Evolutionary conservation across 2,113 vertebrate genomes (phyloP), one percentile per base, ranked within the genome.

Genomic region (mouse (Mus musculus)): DNA sequence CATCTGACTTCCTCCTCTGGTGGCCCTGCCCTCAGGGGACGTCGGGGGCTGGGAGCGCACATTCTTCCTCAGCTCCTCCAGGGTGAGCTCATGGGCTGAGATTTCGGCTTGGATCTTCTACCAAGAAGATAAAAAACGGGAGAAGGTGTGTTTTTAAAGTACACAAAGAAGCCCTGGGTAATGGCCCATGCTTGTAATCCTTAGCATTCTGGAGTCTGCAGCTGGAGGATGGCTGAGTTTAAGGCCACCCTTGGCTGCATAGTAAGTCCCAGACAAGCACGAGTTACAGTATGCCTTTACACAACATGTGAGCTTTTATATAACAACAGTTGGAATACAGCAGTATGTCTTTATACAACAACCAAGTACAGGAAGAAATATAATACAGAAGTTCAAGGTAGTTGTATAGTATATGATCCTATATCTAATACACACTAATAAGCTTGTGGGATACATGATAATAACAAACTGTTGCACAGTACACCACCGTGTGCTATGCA

Each of bases 81-180:
- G 97, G 0, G 99, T 99, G 20, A 98, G 97, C 96, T 99, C 99
- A 52, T 99, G 99, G 90, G 99, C 98, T 56, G 98, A 98, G 28
- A 99, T 99, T 97, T 99, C 99, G 73, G 99, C 98, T 97, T 99
- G 99, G 59, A 99, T 99, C 96, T 98, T 99, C 99, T 99, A 30
- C 93, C 96, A 85, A 12, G 5, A 95, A 24, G 24, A 61, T 5
- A 59, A 84, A 77, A 97, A 69, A 0, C 4, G 0, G 0, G 2
- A 96, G 24, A 96, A 3, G 28, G 67, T 26, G 28, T 39, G 13
- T 81, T 95, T 39, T 69, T 6, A 46, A 80, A 54, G 49, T 4
- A 42, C 26, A 78, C n/a, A 19, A 49, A 81, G 17, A 82, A 59
- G 22, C 52, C n/a, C 26, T 4, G 54, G 10, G 3, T n/a, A 75